Evolutionary conservation across 2,888 invertebrate genomes (phyloP).

Genomic region (Gastracanthus pulcherrimus): DNA sequence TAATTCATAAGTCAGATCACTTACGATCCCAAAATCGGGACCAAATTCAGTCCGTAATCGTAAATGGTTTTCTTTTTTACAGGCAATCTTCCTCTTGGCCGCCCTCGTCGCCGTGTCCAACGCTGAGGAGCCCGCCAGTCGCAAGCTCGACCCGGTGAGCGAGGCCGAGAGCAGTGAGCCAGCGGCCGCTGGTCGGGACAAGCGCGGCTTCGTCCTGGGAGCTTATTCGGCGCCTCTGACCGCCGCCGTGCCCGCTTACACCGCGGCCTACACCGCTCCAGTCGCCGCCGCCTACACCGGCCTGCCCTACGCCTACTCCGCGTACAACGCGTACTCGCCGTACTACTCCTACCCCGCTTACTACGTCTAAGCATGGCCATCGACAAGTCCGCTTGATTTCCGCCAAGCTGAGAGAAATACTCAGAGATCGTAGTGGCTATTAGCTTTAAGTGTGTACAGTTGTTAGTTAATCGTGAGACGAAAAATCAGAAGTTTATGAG

Average conservation of each 20-base stretch:
- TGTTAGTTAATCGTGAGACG: neutral
- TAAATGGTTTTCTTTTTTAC: too few species aligned
- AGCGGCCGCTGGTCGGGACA: constrained; percentile 11
- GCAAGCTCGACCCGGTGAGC: constrained; percentile 38
- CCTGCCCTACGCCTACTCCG: constrained; percentile 44
- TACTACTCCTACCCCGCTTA: constrained; percentile 52
- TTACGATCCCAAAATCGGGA: too few species aligned
- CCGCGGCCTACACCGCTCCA: constrained; percentile 37
- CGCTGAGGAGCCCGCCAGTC: constrained; percentile 19
- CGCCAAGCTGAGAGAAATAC: neutral
- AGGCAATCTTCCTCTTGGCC: constrained; percentile 48
- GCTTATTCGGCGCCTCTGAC: constrained; percentile 34
- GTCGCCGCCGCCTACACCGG: constrained; percentile 42
- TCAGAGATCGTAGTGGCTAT: neutral
- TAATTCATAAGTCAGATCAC: too few species aligned
- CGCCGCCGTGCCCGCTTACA: constrained; percentile 17
- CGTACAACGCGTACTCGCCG: constrained; percentile 40
- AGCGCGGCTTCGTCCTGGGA: constrained; percentile 25
- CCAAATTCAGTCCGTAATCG: too few species aligned
- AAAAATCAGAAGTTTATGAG: neutral
- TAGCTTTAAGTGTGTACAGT: neutral
- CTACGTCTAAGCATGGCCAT: neutral
- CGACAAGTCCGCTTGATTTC: neutral
- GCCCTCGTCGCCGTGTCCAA: constrained; percentile 24
- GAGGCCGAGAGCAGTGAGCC: constrained; percentile 7